These are phyloP conservation scores for Astreopora myriophthalma DNA, from an alignment of 64 coral and sea anemone species.

Conservation along the genomic window DNA sequence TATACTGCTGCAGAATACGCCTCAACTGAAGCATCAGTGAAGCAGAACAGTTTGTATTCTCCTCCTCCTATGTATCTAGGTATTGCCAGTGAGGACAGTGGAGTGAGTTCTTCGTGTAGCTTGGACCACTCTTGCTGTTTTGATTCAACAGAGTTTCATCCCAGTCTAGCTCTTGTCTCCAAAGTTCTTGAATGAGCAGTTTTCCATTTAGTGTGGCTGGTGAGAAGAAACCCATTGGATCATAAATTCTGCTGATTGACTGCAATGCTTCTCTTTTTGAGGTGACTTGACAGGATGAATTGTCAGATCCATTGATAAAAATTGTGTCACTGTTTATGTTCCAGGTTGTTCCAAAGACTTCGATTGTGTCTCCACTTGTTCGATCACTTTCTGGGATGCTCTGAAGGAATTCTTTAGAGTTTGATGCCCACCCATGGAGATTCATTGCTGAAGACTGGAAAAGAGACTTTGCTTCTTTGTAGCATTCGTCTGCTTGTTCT, in stretches of 20 bases:
- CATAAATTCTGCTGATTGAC: constrained; percentile 38
- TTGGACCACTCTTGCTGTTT: constrained; percentile 25
- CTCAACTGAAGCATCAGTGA: constrained; percentile 41
- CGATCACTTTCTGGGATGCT: constrained; percentile 9
- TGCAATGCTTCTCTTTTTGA: constrained; percentile 16
- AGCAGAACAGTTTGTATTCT: constrained; percentile 46
- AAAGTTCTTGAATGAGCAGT: constrained; percentile 35
- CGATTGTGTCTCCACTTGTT: constrained; percentile 12
- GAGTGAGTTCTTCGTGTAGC: background rate
- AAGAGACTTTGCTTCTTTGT: constrained; percentile 52
- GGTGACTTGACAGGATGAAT: background rate
- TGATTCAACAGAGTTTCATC: background rate
- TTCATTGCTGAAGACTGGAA: constrained; percentile 52
- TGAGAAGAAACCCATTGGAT: constrained; percentile 51
- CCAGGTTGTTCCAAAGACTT: constrained; percentile 47
- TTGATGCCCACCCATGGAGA: constrained; percentile 50
- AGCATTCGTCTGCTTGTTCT: constrained; percentile 46
- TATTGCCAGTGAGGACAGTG: background rate
- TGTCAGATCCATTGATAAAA: constrained; percentile 8
- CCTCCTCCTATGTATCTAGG: constrained; percentile 2
- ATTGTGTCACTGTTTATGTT: constrained; percentile 7
- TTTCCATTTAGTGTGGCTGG: constrained; percentile 30
- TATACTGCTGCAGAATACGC: constrained; percentile 15
- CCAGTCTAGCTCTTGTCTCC: constrained; percentile 23
- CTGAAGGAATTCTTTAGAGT: constrained; percentile 37